Evolutionary conservation across 2,797 vertebrate species (phyloP).

Genomic region (Borostomias antarcticus): DNA sequence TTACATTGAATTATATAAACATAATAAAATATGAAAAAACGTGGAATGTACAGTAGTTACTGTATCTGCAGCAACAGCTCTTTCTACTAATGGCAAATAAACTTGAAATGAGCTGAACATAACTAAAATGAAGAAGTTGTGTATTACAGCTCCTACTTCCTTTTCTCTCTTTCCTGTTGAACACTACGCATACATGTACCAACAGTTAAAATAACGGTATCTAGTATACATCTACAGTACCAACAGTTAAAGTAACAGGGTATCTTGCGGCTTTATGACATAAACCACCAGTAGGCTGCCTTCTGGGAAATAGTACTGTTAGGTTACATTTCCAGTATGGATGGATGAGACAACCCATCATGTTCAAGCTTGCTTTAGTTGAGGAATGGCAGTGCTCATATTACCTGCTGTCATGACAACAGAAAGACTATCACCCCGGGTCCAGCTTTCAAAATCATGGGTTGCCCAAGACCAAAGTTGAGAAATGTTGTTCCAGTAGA

Average conservation of each 20-base stretch:
- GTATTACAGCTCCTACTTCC: not conserved
- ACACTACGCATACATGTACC: too few species aligned
- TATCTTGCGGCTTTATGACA: not conserved
- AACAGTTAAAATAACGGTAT: too few species aligned
- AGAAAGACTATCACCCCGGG: not conserved
- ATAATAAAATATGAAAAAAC: too few species aligned
- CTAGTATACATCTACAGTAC: too few species aligned
- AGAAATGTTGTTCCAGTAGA: not conserved
- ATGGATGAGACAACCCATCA: not conserved
- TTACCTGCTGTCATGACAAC: conserved; percentile 1
- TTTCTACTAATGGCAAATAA: too few species aligned
- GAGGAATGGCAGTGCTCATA: not conserved
- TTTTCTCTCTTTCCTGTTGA: not conserved
- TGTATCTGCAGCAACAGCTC: too few species aligned
- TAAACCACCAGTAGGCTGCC: not conserved
- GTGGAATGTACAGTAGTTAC: too few species aligned
- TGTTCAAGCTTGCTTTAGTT: not conserved
- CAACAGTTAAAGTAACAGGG: too few species aligned
- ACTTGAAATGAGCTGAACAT: too few species aligned
- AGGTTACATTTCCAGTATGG: not conserved
- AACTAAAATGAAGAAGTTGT: not conserved
- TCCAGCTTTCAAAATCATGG: not conserved
- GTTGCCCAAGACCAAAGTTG: not conserved
- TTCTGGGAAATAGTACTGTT: not conserved
- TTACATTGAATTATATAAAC: too few species aligned